A percentile compares a stretch with the other conserved stretches of the same genome.
phyloP scores from a whole-genome alignment of 2,797 vertebrate species.

The Channa striata region DNA sequence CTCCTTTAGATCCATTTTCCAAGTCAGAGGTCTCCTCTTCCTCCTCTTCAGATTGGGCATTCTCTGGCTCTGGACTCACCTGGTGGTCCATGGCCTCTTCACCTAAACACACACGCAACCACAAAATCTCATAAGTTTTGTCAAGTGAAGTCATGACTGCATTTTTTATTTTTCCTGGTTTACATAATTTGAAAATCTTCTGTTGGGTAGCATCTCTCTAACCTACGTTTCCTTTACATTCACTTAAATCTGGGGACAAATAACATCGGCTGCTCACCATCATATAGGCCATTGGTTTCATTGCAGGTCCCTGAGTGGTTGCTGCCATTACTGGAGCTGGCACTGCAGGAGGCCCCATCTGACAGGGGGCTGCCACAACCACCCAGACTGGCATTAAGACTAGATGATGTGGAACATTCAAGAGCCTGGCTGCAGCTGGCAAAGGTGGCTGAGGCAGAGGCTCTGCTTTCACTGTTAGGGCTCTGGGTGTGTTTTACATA shows the following conservation, averaged over 20 bases:
- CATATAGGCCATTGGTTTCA: constrained; percentile 87
- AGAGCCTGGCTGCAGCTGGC: constrained; percentile 79
- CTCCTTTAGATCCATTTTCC: constrained; percentile 79
- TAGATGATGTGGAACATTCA: constrained; percentile 79
- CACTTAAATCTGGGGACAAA: not conserved
- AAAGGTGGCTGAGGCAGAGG: constrained; percentile 77
- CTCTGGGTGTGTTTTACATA: constrained; percentile 89
- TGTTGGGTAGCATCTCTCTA: not conserved
- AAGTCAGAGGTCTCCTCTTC: constrained; percentile 83
- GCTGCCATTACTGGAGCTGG: constrained; percentile 80
- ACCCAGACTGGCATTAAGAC: constrained; percentile 64
- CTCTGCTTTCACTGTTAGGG: constrained; percentile 79
- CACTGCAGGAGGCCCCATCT: constrained; percentile 83
- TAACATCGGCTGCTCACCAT: constrained; percentile 83
- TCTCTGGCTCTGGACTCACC: constrained; percentile 88
- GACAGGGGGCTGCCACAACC: constrained; percentile 76
- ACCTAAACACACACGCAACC: constrained; percentile 72
- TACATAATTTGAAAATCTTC: not conserved
- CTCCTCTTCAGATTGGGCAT: constrained; percentile 86
- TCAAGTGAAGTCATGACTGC: too few relatives aligned
- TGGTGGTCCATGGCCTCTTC: constrained; percentile 97
- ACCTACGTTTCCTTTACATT: not conserved
- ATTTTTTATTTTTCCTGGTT: not conserved
- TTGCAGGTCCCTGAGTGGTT: constrained; percentile 86
- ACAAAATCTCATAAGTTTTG: not conserved